Conservation (phyloP, 2,797 vertebrate genomes). For the Rhynchonycteris naso region DNA sequence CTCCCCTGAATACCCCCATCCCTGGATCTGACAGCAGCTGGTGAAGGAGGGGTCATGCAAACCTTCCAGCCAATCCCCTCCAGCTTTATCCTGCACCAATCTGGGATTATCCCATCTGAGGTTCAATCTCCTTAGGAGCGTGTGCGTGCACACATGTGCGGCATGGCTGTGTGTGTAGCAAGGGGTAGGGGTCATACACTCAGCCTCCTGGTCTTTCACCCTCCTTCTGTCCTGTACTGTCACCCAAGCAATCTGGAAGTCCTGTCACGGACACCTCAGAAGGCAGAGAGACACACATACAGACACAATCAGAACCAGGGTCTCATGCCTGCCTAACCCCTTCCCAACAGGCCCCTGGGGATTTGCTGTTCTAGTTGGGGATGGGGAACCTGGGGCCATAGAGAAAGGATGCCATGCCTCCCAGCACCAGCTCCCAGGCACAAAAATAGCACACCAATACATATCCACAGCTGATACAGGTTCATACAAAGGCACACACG, state of each 20-base stretch:
- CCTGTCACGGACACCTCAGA: neutral
- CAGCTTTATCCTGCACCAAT: conserved; percentile 84
- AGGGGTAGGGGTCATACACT: neutral
- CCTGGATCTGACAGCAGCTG: conserved; percentile 67
- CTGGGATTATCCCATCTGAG: conserved; percentile 93
- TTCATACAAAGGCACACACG: neutral
- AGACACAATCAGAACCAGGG: neutral
- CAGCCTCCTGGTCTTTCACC: neutral
- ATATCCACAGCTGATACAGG: neutral
- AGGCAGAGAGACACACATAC: neutral
- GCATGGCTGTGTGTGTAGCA: neutral
- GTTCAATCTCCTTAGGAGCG: conserved; percentile 75
- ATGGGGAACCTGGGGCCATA: neutral
- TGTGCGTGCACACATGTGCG: neutral
- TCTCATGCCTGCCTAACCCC: neutral
- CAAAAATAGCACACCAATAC: conserved; percentile 60
- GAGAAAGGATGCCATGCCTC: neutral
- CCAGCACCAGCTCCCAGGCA: conserved; percentile 15
- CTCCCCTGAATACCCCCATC: neutral
- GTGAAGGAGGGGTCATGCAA: conserved; percentile 36
- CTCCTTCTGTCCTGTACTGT: neutral
- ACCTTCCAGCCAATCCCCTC: conserved; percentile 58
- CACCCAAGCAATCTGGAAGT: neutral
- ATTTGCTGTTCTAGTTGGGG: neutral
- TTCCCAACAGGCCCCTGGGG: neutral